phyloP scores from a whole-genome alignment of 2,797 vertebrate genomes.

The Megalops cyprinoides region DNA sequence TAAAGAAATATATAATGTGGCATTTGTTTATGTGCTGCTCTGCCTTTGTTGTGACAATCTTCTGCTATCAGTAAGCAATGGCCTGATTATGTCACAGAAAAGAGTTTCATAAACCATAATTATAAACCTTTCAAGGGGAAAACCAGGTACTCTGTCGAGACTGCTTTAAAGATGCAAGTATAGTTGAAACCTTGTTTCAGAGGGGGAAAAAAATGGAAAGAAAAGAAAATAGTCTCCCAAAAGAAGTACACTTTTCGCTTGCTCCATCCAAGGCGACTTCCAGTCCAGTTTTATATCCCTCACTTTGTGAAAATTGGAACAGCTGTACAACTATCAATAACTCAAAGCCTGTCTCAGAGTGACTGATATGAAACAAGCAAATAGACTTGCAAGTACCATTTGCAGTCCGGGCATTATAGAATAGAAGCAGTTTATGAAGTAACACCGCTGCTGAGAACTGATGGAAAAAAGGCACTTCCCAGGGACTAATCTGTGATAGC shows the following conservation, averaged over 20 bases:
- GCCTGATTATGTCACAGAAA: constrained; percentile 72
- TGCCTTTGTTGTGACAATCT: constrained; percentile 48
- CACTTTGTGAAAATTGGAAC: constrained; percentile 39
- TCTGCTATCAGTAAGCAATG: constrained; percentile 58
- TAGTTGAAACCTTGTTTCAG: constrained; percentile 44
- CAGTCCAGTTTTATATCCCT: constrained; percentile 28
- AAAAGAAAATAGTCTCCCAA: constrained; percentile 42
- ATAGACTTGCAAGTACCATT: constrained; percentile 49
- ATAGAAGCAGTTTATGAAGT: constrained; percentile 53
- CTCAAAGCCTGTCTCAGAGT: constrained; percentile 52
- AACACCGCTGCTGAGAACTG: constrained; percentile 37
- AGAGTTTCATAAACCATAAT: constrained; percentile 69
- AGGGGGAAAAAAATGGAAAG: constrained; percentile 57
- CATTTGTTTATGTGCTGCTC: constrained; percentile 48
- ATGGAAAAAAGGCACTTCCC: constrained; percentile 47
- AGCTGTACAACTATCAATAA: constrained; percentile 41
- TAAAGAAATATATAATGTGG: constrained; percentile 9
- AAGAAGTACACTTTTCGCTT: constrained; percentile 39
- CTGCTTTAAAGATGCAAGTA: constrained; percentile 54
- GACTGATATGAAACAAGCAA: constrained; percentile 53
- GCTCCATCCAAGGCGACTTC: not conserved
- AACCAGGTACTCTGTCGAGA: constrained; percentile 53
- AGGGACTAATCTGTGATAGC: constrained; percentile 58
- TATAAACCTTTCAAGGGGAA: constrained; percentile 53
- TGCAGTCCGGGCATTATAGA: constrained; percentile 43